A percentile compares a stretch with the other conserved stretches of the same genome.
Evolutionary conservation across 2,888 invertebrate genomes (phyloP).

Genomic region (Synergus umbraculus): DNA sequence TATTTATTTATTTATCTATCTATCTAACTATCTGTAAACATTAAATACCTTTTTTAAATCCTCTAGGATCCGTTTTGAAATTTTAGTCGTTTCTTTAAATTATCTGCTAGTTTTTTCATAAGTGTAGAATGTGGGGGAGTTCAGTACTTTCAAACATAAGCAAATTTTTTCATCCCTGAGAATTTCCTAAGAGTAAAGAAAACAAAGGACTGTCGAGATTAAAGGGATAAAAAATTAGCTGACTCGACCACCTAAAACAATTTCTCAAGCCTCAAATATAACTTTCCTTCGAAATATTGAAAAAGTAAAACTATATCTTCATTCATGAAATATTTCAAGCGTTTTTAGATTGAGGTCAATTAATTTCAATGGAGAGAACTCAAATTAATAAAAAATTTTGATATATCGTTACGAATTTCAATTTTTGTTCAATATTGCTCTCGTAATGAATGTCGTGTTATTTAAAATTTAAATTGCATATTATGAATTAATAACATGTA

Average conservation of each 20-base stretch:
- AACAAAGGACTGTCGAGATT: neutral
- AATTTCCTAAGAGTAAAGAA: neutral
- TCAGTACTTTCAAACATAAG: no score
- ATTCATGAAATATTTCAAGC: neutral
- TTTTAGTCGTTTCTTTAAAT: no score
- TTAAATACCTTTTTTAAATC: no score
- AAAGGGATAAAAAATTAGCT: neutral
- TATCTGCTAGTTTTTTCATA: no score
- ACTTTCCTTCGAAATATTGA: neutral
- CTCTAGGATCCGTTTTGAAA: no score
- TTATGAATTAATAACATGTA: neutral
- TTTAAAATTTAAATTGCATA: neutral
- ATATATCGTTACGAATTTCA: neutral
- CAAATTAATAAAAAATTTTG: neutral
- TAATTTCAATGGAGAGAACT: neutral
- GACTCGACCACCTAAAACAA: neutral
- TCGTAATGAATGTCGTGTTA: neutral
- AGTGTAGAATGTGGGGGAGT: no score
- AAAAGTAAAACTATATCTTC: neutral
- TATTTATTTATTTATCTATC: no score
- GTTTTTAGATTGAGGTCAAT: neutral
- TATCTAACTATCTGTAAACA: no score
- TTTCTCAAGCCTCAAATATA: neutral
- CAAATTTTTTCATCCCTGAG: neutral
- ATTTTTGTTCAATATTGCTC: neutral